Percentiles rank a stretch among this genome's conserved stretches.
phyloP scores from a whole-genome alignment of 2,113 vertebrate species.

The Empidonax traillii region DNA sequence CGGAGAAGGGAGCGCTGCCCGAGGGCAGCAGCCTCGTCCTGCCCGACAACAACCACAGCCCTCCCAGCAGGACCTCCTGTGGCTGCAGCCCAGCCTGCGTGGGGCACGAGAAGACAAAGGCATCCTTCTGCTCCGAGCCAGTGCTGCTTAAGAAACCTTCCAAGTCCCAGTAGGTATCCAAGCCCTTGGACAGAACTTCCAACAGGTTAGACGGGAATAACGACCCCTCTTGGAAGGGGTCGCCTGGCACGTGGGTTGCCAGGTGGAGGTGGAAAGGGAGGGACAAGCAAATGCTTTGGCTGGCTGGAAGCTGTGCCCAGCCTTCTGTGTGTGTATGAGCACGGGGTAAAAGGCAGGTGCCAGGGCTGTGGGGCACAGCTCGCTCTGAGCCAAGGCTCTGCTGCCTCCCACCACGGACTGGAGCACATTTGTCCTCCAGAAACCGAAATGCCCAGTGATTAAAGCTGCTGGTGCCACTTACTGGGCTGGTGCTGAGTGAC shows the following conservation, averaged over 20 bases:
- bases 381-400: not conserved
- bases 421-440: not conserved
- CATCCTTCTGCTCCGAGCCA: conserved; percentile 62
- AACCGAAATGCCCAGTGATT: rapidly evolving
- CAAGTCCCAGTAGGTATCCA: conserved; percentile 74
- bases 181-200: not conserved
- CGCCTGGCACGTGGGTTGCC: not conserved
- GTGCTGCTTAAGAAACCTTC: conserved; percentile 66
- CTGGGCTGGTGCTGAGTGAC: not conserved
- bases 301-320: not conserved
- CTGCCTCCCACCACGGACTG: rapidly evolving
- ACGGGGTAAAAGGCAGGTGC: not conserved
- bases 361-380: not conserved
- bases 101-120: conserved; percentile 65
- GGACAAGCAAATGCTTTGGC: not conserved
- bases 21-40: conserved; percentile 4
- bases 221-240: rapidly evolving
- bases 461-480: not conserved
- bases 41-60: conserved; percentile 45
- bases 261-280: not conserved
- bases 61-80: conserved; percentile 46
- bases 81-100: conserved; percentile 69
- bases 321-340: not conserved
- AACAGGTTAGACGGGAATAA: rapidly evolving
- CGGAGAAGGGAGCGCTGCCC: not conserved